Evolutionary conservation across 2,797 vertebrate species (phyloP), one percentile per base, ranked within the genome.

Genomic region (Poeciliopsis infans): DNA sequence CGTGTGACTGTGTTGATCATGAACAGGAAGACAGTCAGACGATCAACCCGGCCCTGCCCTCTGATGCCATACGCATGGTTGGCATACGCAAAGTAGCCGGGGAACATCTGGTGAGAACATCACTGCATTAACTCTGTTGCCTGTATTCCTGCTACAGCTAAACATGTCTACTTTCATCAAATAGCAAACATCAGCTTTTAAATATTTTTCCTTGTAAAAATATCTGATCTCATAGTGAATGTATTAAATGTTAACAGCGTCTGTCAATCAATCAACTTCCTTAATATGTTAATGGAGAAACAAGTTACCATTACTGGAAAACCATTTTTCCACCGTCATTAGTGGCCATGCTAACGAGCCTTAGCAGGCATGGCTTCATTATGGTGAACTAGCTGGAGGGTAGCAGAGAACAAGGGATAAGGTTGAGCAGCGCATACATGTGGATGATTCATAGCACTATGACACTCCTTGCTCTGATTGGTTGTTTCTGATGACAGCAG

Each of bases 41-140:
- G 0, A 80, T 77, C 76, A 91, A 59, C 85, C 93, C 94, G 75
- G 95, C 95, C 0, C 95, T 95, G 6, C 96, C 96, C 1, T 95
- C 97, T 0, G 97, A 98, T 0, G 96, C 98, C 0, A 94, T 98
- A 57, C 97, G 97, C 83, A 98, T 98, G 97, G 97, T 98, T 93
- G 97, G 98, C 81, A 96, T 98, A 86, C 97, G 97, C 77, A 98
- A 97, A 91, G 96, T 97, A 0, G 95, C 96, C 0, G 97, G 97
- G 15, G 97, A 98, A 78, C 97, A 97, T 88, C 94, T 98, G 97
- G 95, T 96, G 31, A 70, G 71, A 74, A 46, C 31, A 10, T 31
- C 16, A 20, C 11, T n/a, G 7, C n/a, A 61, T n/a, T 45, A 13
- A 43, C 43, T n/a, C n/a, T 28, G 28, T n/a, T 28, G 11, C 11